phyloP scores from a whole-genome alignment of 2,113 vertebrate genomes.

The Alouatta palliata region DNA sequence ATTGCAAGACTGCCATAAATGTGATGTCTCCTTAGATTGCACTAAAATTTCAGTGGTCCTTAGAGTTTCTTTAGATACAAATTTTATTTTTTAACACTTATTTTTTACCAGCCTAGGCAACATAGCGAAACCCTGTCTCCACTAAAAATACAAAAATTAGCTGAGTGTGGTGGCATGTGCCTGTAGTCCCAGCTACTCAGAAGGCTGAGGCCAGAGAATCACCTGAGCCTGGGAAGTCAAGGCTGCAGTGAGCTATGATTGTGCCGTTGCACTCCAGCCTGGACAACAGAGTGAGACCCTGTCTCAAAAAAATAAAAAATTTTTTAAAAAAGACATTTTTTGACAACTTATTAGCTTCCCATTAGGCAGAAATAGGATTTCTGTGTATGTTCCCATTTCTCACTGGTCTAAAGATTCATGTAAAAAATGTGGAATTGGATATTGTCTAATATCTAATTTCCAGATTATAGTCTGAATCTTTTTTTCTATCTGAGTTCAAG shows the following conservation, averaged over 20 bases:
- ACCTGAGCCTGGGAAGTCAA: no score
- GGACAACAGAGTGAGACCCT: no score
- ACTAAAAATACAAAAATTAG: no score
- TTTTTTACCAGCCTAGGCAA: not conserved
- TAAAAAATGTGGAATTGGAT: not conserved
- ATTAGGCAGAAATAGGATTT: not conserved
- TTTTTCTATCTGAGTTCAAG: not conserved
- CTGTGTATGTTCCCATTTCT: not conserved
- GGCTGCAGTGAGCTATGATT: no score
- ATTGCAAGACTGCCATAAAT: not conserved
- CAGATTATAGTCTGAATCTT: not conserved
- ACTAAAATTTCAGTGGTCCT: not conserved
- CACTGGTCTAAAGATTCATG: not conserved
- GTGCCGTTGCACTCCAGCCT: no score
- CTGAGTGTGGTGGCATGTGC: no score
- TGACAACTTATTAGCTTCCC: not conserved
- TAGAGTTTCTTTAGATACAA: not conserved
- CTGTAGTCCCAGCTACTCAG: no score
- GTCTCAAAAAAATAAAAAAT: no score
- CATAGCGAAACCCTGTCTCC: no score
- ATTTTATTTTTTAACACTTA: not conserved
- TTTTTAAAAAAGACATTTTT: not conserved
- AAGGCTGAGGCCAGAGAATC: no score
- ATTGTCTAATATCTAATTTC: not conserved
- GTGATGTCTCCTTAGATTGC: not conserved